A percentile compares a stretch with the other conserved stretches of the same genome.
Conservation (phyloP, 2,113 vertebrate genomes). For the Zosterops pallidus region DNA sequence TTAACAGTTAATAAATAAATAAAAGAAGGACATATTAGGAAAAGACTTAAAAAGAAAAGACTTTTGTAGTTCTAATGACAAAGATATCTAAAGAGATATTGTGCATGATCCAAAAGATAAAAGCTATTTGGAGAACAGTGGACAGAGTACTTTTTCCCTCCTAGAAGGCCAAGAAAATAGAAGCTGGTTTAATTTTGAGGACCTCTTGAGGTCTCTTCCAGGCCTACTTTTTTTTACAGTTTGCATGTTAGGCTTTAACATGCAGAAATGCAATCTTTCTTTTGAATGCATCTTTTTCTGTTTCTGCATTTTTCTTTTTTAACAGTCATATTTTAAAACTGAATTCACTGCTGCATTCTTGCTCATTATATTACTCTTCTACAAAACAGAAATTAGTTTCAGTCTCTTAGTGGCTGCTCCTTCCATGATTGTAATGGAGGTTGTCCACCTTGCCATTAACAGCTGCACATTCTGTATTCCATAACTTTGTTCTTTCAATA, state of each 20-base stretch:
- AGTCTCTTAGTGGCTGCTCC: background rate
- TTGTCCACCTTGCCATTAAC: background rate
- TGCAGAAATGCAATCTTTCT: background rate
- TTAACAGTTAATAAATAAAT: background rate
- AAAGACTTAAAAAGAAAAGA: background rate
- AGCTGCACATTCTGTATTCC: rapidly evolving
- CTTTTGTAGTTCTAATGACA: background rate
- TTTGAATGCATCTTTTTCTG: background rate
- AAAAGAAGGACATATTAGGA: background rate
- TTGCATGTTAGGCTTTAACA: background rate
- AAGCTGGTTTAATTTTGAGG: background rate
- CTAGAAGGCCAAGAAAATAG: background rate
- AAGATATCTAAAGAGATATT: background rate
- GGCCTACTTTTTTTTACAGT: background rate
- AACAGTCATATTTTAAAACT: background rate
- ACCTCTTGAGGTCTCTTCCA: background rate
- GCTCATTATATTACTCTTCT: background rate
- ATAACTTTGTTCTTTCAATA: background rate
- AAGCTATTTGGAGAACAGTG: background rate
- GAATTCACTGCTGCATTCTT: background rate
- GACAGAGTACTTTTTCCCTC: background rate
- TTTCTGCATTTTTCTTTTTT: background rate
- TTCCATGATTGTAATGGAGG: background rate
- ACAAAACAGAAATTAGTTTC: background rate
- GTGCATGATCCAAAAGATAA: background rate